Base-by-base conservation (phyloP, 2,113 vertebrate species). In the Hydrolagus affinis region DNA sequence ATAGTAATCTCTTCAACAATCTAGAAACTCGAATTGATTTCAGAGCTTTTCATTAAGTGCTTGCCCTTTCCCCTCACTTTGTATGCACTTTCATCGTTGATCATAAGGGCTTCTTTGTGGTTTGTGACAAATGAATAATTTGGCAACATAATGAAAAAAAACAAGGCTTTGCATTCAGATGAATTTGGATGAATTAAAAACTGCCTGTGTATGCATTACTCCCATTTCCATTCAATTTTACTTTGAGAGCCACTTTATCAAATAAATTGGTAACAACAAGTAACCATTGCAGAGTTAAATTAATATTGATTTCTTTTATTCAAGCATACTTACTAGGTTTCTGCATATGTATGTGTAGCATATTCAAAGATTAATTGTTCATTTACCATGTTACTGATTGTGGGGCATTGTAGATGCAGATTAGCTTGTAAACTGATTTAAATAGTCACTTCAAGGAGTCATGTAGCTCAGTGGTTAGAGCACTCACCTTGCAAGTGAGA, bases 201-300 rank as follows among this genome's bases (percentile, higher is more conserved):
- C 59, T 30, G 4, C 59, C 23, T 15, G 60, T 30, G 25, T 10
- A 28, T 23, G 60, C 8, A 15, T 66, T 19, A 19, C 28, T 28
- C 23, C 64, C 23, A 80, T 80, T 80, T 28, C 12, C n/a, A 80
- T 80, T 80, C 78, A 32, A 30, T 68, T 68, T 17, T 83, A 17
- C 62, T 68, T 68, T 83, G 2, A 60, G 66, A 28, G 62, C 28
- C 62, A 30, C 8, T 68, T 83, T 66, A 28, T 83, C 8, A 66
- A 11, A 30, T 66, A 28, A 83, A 68, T 83, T 10, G 44, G 8
- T 21, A 32, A 59, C 60, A 64, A 23, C 57, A 30, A 32, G 62
- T 30, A 83, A 68, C 59, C 60, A 64, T 25, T 62, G 23, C 28
- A 73, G 44, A 73, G 71, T 30, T 32, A 73, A 32, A 32, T 25